Conservation (phyloP, 2,888 invertebrate species). For the Aleiodes alternator region DNA sequence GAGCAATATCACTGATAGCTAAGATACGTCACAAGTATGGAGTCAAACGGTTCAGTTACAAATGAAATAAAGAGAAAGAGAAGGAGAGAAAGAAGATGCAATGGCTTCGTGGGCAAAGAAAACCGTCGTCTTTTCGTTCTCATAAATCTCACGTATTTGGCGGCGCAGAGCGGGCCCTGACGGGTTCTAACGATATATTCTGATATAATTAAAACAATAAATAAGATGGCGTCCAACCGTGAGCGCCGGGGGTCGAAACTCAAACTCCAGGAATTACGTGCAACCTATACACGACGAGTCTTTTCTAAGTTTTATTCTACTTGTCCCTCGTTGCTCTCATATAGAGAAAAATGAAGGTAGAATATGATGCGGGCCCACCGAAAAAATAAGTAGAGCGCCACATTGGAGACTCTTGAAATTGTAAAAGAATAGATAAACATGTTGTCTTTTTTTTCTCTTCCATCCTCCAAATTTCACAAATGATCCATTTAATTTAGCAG, state of each 20-base stretch:
- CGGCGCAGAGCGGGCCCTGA: slow-evolving; percentile 69
- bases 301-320: slow-evolving; percentile 42
- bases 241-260: slow-evolving; percentile 74
- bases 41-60: slow-evolving; percentile 32
- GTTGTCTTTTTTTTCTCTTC: neutral
- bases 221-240: slow-evolving; percentile 75
- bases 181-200: slow-evolving; percentile 75
- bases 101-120: slow-evolving; percentile 43
- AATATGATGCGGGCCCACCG: slow-evolving; percentile 51
- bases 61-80: slow-evolving; percentile 37
- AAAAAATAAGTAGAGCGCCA: slow-evolving; percentile 61
- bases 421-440: neutral
- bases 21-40: slow-evolving; percentile 37
- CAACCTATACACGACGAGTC: slow-evolving; percentile 52
- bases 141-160: slow-evolving; percentile 72
- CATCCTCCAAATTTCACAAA: neutral
- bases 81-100: slow-evolving; percentile 17
- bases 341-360: slow-evolving; percentile 23
- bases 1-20: slow-evolving; percentile 29
- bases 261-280: slow-evolving; percentile 63
- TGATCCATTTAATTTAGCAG: slow-evolving; percentile 13
- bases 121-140: slow-evolving; percentile 60
- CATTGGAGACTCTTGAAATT: neutral
- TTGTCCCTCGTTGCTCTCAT: slow-evolving; percentile 44
- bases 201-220: slow-evolving; percentile 76